A percentile compares a stretch with the other conserved stretches of the same genome.
Conservation (phyloP, 2,797 vertebrate genomes). For the Girardinus metallicus region DNA sequence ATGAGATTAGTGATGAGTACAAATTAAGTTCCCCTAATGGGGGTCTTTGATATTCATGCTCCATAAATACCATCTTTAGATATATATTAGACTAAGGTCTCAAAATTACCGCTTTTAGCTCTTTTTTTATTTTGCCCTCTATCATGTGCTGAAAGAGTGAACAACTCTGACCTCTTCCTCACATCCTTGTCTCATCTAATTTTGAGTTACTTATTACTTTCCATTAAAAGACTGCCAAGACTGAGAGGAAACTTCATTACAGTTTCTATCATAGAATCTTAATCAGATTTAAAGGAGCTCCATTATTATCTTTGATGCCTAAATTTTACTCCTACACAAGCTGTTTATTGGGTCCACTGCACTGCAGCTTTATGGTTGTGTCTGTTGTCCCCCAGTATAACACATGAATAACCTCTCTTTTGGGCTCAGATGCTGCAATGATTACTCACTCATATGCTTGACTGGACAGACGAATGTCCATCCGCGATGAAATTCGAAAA, state of each 20-base stretch:
- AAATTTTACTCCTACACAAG: neutral
- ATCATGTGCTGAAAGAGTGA: neutral
- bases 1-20: neutral
- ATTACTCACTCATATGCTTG: constrained; percentile 26
- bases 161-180: neutral
- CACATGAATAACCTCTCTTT: neutral
- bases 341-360: neutral
- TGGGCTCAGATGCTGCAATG: constrained; percentile 3
- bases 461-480: constrained; percentile 19
- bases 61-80: neutral
- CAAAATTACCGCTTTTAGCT: neutral
- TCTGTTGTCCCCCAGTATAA: neutral
- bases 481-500: constrained; percentile 20
- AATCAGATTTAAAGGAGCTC: neutral
- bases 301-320: neutral
- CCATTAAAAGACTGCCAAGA: constrained; percentile 1
- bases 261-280: neutral
- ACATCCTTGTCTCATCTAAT: neutral
- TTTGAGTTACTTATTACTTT: neutral
- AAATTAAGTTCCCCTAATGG: neutral
- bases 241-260: neutral
- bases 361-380: neutral
- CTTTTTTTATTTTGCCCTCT: neutral
- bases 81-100: neutral
- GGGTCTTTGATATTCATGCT: constrained; percentile 1